A percentile compares a stretch with the other conserved stretches of the same genome.
These are phyloP conservation scores for Pseudopodoces humilis DNA, from an alignment of 2,113 vertebrate species.

Conservation along the genomic window DNA sequence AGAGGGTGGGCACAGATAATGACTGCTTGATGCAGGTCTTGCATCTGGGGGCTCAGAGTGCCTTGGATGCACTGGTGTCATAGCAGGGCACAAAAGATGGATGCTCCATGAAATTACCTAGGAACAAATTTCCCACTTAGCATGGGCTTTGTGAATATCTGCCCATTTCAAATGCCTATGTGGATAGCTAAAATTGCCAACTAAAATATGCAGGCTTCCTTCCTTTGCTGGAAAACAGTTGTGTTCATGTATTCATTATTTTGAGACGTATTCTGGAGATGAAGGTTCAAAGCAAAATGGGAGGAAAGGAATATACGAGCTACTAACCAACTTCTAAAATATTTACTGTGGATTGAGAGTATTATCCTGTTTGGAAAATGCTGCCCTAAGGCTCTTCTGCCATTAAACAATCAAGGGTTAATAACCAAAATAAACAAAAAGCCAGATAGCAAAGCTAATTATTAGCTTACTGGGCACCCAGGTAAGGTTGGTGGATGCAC, in stretches of 20 bases:
- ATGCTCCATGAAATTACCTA: neutral
- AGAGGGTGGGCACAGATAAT: neutral
- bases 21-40: neutral
- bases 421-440: neutral
- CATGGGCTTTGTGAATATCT: neutral
- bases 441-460: neutral
- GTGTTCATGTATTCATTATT: neutral
- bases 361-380: neutral
- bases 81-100: neutral
- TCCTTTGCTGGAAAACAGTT: neutral
- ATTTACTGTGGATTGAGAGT: neutral
- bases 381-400: neutral
- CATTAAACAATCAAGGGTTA: neutral
- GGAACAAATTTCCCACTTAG: neutral
- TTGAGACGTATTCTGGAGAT: neutral
- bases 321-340: neutral
- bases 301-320: neutral
- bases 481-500: neutral
- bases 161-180: rapidly evolving
- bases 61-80: neutral
- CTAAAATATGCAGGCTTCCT: neutral
- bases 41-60: neutral
- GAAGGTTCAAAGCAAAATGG: neutral
- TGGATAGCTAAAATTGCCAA: neutral
- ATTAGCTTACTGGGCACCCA: neutral